Evolutionary conservation across 2,113 vertebrate genomes (phyloP), one percentile per base, ranked within the genome.

Genomic region (Anthoscopus minutus): DNA sequence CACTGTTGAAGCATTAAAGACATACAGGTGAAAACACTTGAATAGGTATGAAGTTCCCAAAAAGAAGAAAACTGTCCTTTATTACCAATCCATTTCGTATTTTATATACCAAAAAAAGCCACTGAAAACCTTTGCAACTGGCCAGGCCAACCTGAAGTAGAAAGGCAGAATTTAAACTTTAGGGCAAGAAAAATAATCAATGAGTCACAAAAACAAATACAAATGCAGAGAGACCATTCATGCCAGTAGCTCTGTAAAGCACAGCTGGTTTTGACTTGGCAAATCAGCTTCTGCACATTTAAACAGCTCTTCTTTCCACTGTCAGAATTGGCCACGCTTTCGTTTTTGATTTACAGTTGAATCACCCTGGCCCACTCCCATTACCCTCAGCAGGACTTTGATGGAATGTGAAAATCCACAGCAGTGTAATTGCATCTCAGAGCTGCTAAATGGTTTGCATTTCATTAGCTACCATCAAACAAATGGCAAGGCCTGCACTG

Each of bases 361-460:
- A 90, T 62, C 77, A 77, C 53, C 53, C 47, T 77, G 79, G 85
- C 74, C 82, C 64, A 27, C n/a, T 85, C 87, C 74, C 93, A 95
- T 86, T 89, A 83, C 15, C 71, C 92, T 70, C 79, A 91, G 85
- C 71, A 93, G 74, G 93, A 86, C 85, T 96, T 66, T 15, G 79
- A 95, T 74, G 89, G 89, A 88, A 96, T 92, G 50, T 71, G 67
- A 89, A 94, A 93, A 82, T 81, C 88, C 79, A 81, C 74, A 96
- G 94, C 80, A 83, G 88, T 11, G 10, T 54, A 86, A 93, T 80
- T 13, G 4, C 71, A 80, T 67, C 8, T 1, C 65, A 67, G 57
- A 4, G 7, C 74, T 89, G 79, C 81, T 89, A 67, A 74, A 76
- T 70, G 81, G 74, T 65, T 89, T 72, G 87, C 73, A 69, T 92